Conservation (phyloP, 2,113 vertebrate species). For the Penelope pileata region DNA sequence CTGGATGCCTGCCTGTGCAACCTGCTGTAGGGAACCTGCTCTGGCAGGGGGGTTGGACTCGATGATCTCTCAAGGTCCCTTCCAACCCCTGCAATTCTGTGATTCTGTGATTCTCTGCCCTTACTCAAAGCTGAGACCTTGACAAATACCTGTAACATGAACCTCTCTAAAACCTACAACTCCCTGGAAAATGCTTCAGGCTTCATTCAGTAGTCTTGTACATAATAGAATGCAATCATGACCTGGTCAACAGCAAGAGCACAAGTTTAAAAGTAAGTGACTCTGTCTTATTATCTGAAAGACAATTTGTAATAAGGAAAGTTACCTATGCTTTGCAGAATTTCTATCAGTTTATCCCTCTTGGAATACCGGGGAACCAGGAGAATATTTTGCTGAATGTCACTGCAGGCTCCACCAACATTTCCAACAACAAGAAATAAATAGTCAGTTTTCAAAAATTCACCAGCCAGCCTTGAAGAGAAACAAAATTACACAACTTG, state of each 20-base stretch:
- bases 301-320: neutral
- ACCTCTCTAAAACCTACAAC: neutral
- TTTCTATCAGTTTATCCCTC: constrained; percentile 86
- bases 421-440: constrained; percentile 92
- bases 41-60: no score
- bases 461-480: constrained; percentile 83
- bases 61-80: no score
- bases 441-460: constrained; percentile 87
- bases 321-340: constrained; percentile 85
- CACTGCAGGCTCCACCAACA: constrained; percentile 91
- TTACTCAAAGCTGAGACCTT: neutral
- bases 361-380: constrained; percentile 86
- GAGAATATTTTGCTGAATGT: constrained; percentile 88
- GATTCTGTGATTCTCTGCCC: no score
- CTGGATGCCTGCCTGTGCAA: no score
- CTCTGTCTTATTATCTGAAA: neutral
- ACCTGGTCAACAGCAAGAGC: neutral
- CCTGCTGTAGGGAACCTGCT: no score
- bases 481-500: neutral
- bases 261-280: neutral
- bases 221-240: neutral
- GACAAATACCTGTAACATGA: neutral
- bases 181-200: neutral
- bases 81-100: no score
- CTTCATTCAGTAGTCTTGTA: neutral